Percentiles rank a stretch among this genome's conserved stretches.
phyloP scores from a whole-genome alignment of 2,888 invertebrate species.

The Drosophila antonietae region DNA sequence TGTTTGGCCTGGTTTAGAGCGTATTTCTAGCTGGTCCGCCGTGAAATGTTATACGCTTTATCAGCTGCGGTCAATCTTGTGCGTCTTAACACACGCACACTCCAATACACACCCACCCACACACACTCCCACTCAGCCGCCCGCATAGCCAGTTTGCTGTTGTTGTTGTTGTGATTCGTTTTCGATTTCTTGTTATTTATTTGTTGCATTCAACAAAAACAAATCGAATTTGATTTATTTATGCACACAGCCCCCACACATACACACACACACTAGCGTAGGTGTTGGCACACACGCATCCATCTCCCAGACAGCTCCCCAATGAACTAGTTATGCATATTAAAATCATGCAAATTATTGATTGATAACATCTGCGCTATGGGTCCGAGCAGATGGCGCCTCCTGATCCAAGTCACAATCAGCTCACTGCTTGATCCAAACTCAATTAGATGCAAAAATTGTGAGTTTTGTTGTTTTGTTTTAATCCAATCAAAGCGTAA shows the following conservation, averaged over 20 bases:
- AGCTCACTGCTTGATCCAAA: not conserved
- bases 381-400: not conserved
- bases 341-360: constrained; percentile 69
- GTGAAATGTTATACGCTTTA: constrained; percentile 61
- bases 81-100: constrained; percentile 22
- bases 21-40: constrained; percentile 58
- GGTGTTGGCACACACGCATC: constrained; percentile 17
- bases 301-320: not conserved
- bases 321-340: constrained; percentile 54
- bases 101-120: constrained; percentile 3
- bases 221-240: constrained; percentile 77
- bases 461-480: not conserved
- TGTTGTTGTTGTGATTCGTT: constrained; percentile 65
- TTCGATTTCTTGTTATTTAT: constrained; percentile 75
- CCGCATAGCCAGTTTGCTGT: constrained; percentile 19
- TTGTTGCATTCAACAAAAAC: constrained; percentile 65
- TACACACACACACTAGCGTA: not conserved
- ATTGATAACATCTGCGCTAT: constrained; percentile 33
- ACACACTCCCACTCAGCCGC: constrained; percentile 5
- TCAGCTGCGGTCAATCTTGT: constrained; percentile 48
- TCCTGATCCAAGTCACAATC: not conserved
- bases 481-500: not conserved
- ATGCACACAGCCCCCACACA: constrained; percentile 23
- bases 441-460: constrained; percentile 27
- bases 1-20: constrained; percentile 6